These are phyloP conservation scores for Cetonia aurata DNA, from an alignment of 2,888 invertebrate genomes.

Conservation along the genomic window DNA sequence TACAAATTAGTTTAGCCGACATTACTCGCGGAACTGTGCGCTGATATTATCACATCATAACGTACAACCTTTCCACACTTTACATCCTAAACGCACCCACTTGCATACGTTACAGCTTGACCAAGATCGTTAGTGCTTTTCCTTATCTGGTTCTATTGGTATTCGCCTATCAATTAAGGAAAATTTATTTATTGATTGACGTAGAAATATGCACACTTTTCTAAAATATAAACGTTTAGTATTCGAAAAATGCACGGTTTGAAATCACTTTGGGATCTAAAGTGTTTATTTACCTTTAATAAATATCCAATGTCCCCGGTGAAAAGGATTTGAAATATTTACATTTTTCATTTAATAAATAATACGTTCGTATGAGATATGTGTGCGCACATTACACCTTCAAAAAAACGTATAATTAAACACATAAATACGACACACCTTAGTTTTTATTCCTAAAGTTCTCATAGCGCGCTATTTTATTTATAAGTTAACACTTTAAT, in stretches of 20 bases:
- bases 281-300: slow-evolving; percentile 1
- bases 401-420: slow-evolving; percentile 2
- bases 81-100: no score
- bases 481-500: slow-evolving; percentile 27
- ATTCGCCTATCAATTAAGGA: slow-evolving; percentile 1
- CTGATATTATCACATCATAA: no score
- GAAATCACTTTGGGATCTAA: not conserved
- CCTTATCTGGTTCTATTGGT: slow-evolving; percentile 8
- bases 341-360: no score
- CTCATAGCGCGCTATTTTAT: slow-evolving; percentile 24
- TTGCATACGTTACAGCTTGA: slow-evolving; percentile 1
- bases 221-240: not conserved
- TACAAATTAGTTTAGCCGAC: slow-evolving; percentile 4
- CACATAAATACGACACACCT: slow-evolving; percentile 2
- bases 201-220: not conserved
- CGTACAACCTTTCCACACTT: no score
- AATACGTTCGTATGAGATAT: no score
- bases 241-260: not conserved
- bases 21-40: not conserved
- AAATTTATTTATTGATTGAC: slow-evolving; percentile 3
- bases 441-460: slow-evolving; percentile 3
- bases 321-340: no score
- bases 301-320: not conserved
- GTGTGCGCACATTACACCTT: no score
- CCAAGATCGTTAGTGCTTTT: not conserved